Conservation (phyloP, 2,888 invertebrate genomes). For the Cephus runcator region DNA sequence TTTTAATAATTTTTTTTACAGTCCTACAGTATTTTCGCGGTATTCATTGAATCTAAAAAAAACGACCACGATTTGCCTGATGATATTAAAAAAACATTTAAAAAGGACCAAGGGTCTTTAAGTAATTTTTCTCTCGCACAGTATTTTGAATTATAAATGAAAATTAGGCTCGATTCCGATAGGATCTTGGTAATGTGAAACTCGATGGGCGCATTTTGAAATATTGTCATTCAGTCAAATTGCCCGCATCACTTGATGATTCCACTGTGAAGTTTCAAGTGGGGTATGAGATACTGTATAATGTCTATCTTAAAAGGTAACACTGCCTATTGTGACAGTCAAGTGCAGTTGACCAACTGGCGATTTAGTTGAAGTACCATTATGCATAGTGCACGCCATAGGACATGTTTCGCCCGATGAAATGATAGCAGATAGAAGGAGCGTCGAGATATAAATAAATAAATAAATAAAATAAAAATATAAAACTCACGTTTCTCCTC, state of each 20-base stretch:
- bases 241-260: constrained; percentile 36
- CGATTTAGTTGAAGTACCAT: constrained; percentile 33
- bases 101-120: background rate
- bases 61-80: background rate
- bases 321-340: constrained; percentile 28
- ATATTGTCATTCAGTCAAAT: constrained; percentile 24
- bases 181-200: background rate
- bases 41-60: background rate
- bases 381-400: constrained; percentile 3
- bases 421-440: background rate
- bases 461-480: constrained; percentile 29
- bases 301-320: background rate
- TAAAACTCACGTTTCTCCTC: constrained; percentile 54
- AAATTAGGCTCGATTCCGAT: background rate
- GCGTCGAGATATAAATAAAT: too few species aligned
- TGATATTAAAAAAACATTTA: background rate
- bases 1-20: background rate
- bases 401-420: background rate
- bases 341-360: constrained; percentile 51
- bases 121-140: background rate
- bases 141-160: background rate
- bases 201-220: constrained; percentile 21
- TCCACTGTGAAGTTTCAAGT: background rate
- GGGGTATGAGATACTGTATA: background rate
- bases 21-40: background rate